A percentile compares a stretch with the other conserved stretches of the same genome.
phyloP scores from a whole-genome alignment of 2,888 invertebrate species.

The Oxycera nigricornis region DNA sequence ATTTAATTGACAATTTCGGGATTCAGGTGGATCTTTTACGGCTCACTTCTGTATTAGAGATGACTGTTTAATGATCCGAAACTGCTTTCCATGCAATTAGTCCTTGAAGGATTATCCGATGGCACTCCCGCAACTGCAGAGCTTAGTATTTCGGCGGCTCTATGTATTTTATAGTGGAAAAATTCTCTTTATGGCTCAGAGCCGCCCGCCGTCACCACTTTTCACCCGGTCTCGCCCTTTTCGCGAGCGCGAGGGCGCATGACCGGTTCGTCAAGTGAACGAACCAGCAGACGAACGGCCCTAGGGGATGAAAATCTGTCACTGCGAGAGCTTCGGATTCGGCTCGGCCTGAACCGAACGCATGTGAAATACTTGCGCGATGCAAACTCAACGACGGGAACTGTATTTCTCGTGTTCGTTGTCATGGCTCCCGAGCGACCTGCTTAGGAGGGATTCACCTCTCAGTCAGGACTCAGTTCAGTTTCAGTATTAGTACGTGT shows the following conservation, averaged over 20 bases:
- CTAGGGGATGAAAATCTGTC: conserved; percentile 35
- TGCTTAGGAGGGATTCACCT: conserved; percentile 53
- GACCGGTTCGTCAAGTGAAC: conserved; percentile 25
- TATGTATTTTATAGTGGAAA: conserved; percentile 27
- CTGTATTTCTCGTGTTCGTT: conserved; percentile 51
- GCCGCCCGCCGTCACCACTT: conserved; percentile 10
- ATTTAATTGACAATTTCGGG: too few relatives aligned
- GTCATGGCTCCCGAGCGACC: conserved; percentile 62
- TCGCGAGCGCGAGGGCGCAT: background rate
- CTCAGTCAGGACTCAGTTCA: conserved; percentile 59
- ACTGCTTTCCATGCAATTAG: too few relatives aligned
- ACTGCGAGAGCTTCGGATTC: background rate
- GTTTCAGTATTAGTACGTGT: conserved; percentile 62
- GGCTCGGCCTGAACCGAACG: background rate
- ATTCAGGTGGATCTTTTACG: too few relatives aligned
- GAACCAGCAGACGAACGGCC: conserved; percentile 21
- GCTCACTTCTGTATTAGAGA: too few relatives aligned
- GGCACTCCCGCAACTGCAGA: too few relatives aligned
- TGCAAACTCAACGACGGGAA: conserved; percentile 11
- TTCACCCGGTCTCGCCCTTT: conserved; percentile 30
- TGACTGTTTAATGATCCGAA: too few relatives aligned
- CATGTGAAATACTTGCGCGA: background rate
- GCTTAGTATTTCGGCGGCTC: background rate
- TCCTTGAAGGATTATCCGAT: too few relatives aligned
- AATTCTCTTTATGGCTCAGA: conserved; percentile 23